A percentile compares a stretch with the other conserved stretches of the same genome.
Evolutionary conservation across 2,888 invertebrate species (phyloP).

Genomic region (Idaea straminata): DNA sequence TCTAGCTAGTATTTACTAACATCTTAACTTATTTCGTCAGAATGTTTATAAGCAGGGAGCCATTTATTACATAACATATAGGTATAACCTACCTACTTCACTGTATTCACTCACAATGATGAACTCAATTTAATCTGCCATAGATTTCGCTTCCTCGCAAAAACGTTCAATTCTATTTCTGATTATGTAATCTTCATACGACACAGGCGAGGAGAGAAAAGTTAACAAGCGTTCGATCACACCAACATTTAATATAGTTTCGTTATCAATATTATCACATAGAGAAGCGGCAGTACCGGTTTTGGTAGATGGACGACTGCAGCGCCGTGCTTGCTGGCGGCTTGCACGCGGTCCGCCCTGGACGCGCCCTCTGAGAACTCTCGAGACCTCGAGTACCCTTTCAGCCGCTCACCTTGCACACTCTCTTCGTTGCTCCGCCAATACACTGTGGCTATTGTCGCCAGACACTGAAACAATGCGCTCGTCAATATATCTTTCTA

Average conservation of each 20-base stretch:
- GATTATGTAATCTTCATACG: constrained; percentile 10
- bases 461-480: constrained; percentile 83
- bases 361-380: constrained; percentile 85
- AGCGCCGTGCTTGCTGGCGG: constrained; percentile 68
- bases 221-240: constrained; percentile 25
- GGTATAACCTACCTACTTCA: neutral
- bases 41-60: neutral
- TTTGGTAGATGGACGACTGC: constrained; percentile 36
- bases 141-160: neutral
- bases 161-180: constrained; percentile 2
- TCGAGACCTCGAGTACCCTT: constrained; percentile 88
- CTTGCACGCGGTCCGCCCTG: constrained; percentile 87
- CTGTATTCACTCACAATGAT: too few species aligned
- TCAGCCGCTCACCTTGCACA: constrained; percentile 87
- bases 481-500: neutral
- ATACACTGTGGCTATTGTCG: constrained; percentile 92
- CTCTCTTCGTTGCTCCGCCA: constrained; percentile 94
- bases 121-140: constrained; percentile 4
- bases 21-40: neutral
- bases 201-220: constrained; percentile 17
- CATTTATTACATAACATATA: neutral
- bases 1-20: neutral
- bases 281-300: constrained; percentile 34
- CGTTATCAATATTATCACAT: constrained; percentile 32
- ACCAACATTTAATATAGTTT: constrained; percentile 28